phyloP scores from a whole-genome alignment of 2,888 invertebrate species.

The Xestia c-nigrum region DNA sequence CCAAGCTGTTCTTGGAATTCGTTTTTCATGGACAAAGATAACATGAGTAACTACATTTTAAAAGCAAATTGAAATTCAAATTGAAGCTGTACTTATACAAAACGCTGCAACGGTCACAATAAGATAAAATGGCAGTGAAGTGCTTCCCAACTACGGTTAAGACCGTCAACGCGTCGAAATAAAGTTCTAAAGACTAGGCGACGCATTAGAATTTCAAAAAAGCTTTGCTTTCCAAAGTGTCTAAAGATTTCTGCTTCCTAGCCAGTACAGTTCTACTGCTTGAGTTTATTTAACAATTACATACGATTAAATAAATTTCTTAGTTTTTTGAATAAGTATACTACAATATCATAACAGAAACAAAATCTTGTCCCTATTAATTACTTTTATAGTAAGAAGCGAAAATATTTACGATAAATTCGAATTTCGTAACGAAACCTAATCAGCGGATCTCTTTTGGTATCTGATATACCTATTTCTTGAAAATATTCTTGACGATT shows the following conservation, averaged over 20 bases:
- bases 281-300: constrained; percentile 23
- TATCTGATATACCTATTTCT: not conserved
- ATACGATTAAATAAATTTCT: constrained; percentile 6
- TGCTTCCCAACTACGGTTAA: constrained; percentile 58
- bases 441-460: not conserved
- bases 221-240: constrained; percentile 56
- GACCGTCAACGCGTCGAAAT: constrained; percentile 62
- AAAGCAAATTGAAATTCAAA: constrained; percentile 45
- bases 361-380: not conserved
- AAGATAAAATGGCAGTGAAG: constrained; percentile 61
- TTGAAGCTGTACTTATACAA: constrained; percentile 43
- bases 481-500: not conserved
- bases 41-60: constrained; percentile 26
- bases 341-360: not conserved
- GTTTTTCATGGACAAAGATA: not conserved
- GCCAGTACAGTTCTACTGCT: constrained; percentile 22
- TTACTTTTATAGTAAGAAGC: not conserved
- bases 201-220: constrained; percentile 70
- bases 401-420: not conserved
- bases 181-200: constrained; percentile 59
- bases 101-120: constrained; percentile 45
- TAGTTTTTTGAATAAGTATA: not conserved
- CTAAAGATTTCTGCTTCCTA: constrained; percentile 55
- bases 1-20: not conserved
- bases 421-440: not conserved